A percentile compares a stretch with the other conserved stretches of the same genome.
Conservation (phyloP, 2,888 invertebrate genomes). For the Herminia tarsipennalis region DNA sequence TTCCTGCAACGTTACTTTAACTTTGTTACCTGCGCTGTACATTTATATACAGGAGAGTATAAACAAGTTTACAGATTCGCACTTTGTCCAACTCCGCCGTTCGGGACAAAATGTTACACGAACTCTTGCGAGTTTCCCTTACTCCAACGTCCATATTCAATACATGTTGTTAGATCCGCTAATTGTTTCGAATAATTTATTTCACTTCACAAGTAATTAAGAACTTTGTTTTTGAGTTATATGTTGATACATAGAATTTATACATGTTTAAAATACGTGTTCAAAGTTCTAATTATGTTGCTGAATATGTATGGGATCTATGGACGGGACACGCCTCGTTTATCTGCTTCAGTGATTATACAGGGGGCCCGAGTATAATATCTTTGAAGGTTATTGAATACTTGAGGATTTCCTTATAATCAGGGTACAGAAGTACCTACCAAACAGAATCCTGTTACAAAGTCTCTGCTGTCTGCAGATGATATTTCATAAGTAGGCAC, state of each 20-base stretch:
- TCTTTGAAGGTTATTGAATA: no score
- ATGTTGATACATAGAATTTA: conserved; percentile 65
- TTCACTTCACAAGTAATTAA: conserved; percentile 71
- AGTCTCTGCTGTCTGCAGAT: no score
- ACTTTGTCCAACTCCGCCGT: conserved; percentile 14
- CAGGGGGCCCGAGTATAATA: no score
- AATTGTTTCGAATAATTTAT: conserved; percentile 76
- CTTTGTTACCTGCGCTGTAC: no score
- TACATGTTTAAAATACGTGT: conserved; percentile 62
- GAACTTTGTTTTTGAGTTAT: conserved; percentile 64
- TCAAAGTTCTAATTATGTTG: conserved; percentile 65
- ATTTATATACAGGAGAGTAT: not conserved
- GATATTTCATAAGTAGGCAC: no score
- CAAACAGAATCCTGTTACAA: no score
- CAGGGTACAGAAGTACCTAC: no score
- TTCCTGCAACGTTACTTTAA: no score
- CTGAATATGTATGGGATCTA: conserved; percentile 57
- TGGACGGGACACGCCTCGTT: conserved; percentile 4
- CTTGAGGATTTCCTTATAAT: no score
- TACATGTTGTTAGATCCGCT: conserved; percentile 59
- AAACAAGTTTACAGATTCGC: conserved; percentile 10
- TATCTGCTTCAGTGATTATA: no score
- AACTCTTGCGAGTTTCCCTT: conserved; percentile 27
- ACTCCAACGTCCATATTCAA: conserved; percentile 47
- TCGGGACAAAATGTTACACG: conserved; percentile 15